Base-by-base conservation (phyloP, 2,888 invertebrate genomes). In the Agrenia bidenticulata region DNA sequence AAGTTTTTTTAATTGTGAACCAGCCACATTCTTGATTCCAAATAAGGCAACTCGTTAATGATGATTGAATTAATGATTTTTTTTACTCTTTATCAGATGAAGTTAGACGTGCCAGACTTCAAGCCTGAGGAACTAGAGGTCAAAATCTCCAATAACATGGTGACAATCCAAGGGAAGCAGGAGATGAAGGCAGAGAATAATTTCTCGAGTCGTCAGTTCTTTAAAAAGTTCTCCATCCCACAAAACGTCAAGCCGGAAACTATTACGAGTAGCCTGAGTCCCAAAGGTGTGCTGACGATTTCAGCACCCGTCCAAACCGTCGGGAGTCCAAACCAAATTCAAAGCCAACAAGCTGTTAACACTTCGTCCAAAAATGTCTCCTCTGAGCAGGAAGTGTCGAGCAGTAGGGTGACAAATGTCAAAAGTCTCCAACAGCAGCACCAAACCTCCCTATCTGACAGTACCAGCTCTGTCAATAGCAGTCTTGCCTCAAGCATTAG, bases 121-220 rank as follows among this genome's bases (percentile, higher is more conserved):
- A 50, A 37, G 13, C 51, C 51, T 11, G 61, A 61, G 2, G 61
- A 61, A 13, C 15, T 61, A 2, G 13, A 50, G 21, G 37, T 61
- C 21, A 27, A 41, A 19, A 61, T 61, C 23, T 27, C 61, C 37
- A 39, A 61, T 7, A 51, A 37, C 17, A 32, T 61, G 19, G 61
- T 61, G 21, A 61, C 41, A 13, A 51, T 61, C 24, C 32, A 61
- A 37, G 61, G 61, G 23, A 61, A 61, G 23, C 61, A 61, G 39
- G 59, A 27, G 21, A 51, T 51, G 11, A 17, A 21, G 24, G 51
- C 5, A 24, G 55, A 55, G 17, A 61, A 19, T 13, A 37, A 26
- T 15, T 51, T 17, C n/a, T 37, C 37, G 4, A 61, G 61, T 21
- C 51, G 53, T 21, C 39, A 26, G 17, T 61, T 61, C 41, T 61